Evolutionary conservation across 2,797 vertebrate species (phyloP), one percentile per base, ranked within the genome.

Genomic region (Poecilia velifera): DNA sequence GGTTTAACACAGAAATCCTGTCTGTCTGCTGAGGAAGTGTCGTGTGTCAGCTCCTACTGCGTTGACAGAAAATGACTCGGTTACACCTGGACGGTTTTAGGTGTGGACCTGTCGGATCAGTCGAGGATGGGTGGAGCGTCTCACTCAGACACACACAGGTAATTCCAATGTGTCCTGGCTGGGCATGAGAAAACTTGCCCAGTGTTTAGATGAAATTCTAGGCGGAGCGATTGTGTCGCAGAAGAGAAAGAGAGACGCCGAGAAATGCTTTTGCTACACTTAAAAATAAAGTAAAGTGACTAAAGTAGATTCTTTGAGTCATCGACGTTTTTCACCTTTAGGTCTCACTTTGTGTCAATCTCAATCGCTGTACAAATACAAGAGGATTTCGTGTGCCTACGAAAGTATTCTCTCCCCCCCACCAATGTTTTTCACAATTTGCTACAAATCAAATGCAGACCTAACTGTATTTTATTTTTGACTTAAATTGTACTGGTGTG

Each of bases 81-180:
- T 62, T 46, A 85, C 71, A 91, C 87, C 86, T 89, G 78, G 62
- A 76, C 64, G 9, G 6, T 47, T 77, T 53, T 51, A 84, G 81
- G 84, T 53, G 85, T 87, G 83, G 39, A 85, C 68, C 0, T 73
- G n/a, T 34, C 12, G 47, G 41, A 78, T 72, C 66, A 45, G 20
- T 43, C 22, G 8, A 73, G 43, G 22, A 72, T 82, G 83, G 88
- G 93, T 81, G 87, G 88, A 88, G 90, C 77, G 5, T 83, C 2
- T 7, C 22, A 13, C 13, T 12, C 8, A 43, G 22, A 71, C 31
- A 49, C 73, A 57, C 25, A 77, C 14, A 22, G 41, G 22, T 39
- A 36, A 10, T 78, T 77, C 13, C 28, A 59, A 47, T 31, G 43
- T 70, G n/a, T 41, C 43, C 31, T 5, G 39, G 73, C 80, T 82